A percentile compares a stretch with the other conserved stretches of the same genome.
Conservation (phyloP, 2,888 invertebrate species). For the Epistrophe grossulariae region DNA sequence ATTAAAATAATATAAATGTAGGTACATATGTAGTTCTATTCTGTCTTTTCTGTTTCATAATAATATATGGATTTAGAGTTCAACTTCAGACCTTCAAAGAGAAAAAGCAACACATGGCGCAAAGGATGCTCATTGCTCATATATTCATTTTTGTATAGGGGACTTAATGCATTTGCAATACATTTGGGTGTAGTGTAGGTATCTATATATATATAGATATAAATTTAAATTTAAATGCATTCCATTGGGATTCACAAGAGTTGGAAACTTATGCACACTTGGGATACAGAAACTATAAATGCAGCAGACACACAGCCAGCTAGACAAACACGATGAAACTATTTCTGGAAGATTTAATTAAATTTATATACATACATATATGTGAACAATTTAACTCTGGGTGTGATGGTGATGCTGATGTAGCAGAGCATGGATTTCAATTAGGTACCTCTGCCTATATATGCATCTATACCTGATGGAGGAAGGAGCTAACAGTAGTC, state of each 20-base stretch:
- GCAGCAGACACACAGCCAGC: conserved; percentile 10
- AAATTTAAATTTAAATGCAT: conserved; percentile 7
- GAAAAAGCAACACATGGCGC: conserved; percentile 18
- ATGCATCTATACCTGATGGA: background rate
- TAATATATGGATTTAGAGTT: background rate
- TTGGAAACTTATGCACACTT: conserved; percentile 17
- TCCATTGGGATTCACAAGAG: conserved; percentile 15
- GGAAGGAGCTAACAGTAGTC: conserved; percentile 6
- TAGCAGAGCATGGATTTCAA: conserved; percentile 5
- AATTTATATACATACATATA: conserved; percentile 50
- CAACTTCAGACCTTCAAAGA: background rate
- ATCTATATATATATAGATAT: too few species aligned
- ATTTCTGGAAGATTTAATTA: conserved; percentile 62
- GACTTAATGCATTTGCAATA: background rate
- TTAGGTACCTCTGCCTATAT: background rate
- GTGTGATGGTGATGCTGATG: background rate
- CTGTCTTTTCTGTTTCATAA: background rate
- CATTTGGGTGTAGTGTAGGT: background rate
- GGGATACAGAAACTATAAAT: background rate
- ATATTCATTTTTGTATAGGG: conserved; percentile 5
- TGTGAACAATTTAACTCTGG: conserved; percentile 26
- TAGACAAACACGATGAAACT: conserved; percentile 38
- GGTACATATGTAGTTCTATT: background rate
- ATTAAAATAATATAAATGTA: background rate
- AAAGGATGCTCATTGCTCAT: conserved; percentile 13